phyloP scores from a whole-genome alignment of 2,113 vertebrate genomes.

The Phylloscopus trochiloides region DNA sequence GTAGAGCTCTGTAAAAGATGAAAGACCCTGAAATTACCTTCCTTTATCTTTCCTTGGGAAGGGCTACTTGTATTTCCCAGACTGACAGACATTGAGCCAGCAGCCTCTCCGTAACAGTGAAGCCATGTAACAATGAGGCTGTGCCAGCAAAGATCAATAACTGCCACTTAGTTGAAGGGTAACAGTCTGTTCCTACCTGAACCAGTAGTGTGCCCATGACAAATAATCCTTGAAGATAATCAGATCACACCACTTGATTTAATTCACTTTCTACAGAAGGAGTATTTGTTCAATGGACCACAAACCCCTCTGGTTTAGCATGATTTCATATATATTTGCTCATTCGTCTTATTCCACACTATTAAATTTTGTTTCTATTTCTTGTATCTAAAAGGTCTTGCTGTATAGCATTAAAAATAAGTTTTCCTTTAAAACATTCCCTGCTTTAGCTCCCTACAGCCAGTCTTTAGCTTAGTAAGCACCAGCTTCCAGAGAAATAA shows the following conservation, averaged over 20 bases:
- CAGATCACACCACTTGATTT: constrained; percentile 33
- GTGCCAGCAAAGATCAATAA: constrained; percentile 38
- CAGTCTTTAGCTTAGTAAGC: not conserved
- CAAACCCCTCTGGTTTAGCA: not conserved
- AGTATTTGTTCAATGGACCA: constrained; percentile 20
- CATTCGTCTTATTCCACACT: not conserved
- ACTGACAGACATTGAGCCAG: not conserved
- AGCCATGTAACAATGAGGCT: not conserved
- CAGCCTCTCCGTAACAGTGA: not conserved
- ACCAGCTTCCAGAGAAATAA: not conserved
- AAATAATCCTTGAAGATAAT: constrained; percentile 49
- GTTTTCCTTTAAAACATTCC: not conserved
- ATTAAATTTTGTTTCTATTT: not conserved
- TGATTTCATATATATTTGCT: not conserved
- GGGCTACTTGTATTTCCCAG: not conserved
- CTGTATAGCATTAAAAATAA: not conserved
- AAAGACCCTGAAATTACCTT: not conserved
- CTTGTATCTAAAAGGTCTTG: not conserved
- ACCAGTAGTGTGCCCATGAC: constrained; percentile 30
- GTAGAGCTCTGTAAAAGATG: not conserved
- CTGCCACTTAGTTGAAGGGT: constrained; percentile 33
- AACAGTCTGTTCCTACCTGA: constrained; percentile 34
- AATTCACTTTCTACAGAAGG: constrained; percentile 2
- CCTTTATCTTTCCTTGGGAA: not conserved
- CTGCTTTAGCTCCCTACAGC: not conserved